These are phyloP conservation scores for Cyphomyrus discorhynchus DNA, from an alignment of 2,113 vertebrate species.

Conservation along the genomic window DNA sequence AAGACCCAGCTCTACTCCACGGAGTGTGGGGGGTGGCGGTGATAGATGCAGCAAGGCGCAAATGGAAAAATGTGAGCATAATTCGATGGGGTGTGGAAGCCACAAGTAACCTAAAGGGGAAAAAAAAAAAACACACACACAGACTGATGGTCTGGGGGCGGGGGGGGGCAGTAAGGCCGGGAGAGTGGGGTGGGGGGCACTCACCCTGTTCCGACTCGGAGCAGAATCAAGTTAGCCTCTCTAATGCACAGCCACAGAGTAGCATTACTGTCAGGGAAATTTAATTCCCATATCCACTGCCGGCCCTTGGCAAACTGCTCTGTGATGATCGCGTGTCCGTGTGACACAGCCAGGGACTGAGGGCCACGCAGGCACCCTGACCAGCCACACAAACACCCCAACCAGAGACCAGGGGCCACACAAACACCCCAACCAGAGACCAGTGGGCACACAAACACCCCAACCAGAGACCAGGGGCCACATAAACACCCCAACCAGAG, in stretches of 20 bases:
- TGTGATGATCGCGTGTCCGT: background rate
- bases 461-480: background rate
- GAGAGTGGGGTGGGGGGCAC: background rate
- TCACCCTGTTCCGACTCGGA: background rate
- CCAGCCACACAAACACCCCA: too few species aligned
- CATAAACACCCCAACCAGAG: background rate
- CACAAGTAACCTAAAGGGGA: background rate
- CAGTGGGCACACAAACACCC: background rate
- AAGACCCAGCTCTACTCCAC: background rate
- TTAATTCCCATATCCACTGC: conserved; percentile 20
- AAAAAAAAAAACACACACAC: background rate
- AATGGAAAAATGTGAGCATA: background rate
- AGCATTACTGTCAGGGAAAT: conserved; percentile 23
- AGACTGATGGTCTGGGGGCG: background rate
- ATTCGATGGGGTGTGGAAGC: conserved; percentile 1
- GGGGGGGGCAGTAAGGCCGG: background rate
- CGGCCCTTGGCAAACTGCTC: conserved; percentile 7
- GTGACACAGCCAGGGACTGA: conserved; percentile 2
- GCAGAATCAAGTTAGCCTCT: conserved; percentile 16
- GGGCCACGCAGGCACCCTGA: background rate
- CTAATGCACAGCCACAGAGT: conserved; percentile 20
- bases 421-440: background rate
- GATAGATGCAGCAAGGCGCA: background rate
- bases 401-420: too few species aligned
- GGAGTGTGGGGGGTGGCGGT: background rate